Percentiles rank a stretch among this genome's conserved stretches.
Evolutionary conservation across 1,140 invertebrate species (phyloP).

Genomic region (Lethrus apterus): DNA sequence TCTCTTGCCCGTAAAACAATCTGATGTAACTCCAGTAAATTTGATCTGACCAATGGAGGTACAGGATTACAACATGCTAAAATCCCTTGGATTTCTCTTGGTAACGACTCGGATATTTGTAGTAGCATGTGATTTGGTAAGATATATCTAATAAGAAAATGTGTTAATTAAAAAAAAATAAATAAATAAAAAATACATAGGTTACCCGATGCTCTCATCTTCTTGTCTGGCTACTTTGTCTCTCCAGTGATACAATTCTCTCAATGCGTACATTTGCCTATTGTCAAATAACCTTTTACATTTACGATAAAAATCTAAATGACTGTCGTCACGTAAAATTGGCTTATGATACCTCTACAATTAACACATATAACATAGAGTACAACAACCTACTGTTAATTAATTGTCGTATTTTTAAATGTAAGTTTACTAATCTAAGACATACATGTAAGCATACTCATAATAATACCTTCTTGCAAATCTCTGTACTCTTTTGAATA

Average conservation of each 20-base stretch:
- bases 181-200: constrained; percentile 10
- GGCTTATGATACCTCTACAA: constrained; percentile 76
- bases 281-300: constrained; percentile 79
- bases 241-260: constrained; percentile 81
- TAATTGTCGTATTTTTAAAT: not conserved
- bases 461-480: constrained; percentile 56
- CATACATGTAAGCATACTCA: not conserved
- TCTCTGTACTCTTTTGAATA: constrained; percentile 60
- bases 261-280: constrained; percentile 75
- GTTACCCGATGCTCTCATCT: constrained; percentile 81
- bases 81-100: constrained; percentile 89
- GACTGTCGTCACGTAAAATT: constrained; percentile 60
- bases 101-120: constrained; percentile 82
- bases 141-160: constrained; percentile 61
- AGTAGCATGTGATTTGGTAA: constrained; percentile 94
- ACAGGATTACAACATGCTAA: constrained; percentile 90
- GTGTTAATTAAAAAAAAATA: constrained; percentile 12
- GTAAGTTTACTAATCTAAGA: not conserved
- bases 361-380: constrained; percentile 4
- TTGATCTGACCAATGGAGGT: constrained; percentile 75
- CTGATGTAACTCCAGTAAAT: constrained; percentile 67
- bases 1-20: constrained; percentile 71
- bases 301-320: constrained; percentile 67
- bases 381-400: not conserved
- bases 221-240: constrained; percentile 75